A percentile compares a stretch with the other conserved stretches of the same genome.
Conservation (phyloP, 2,888 invertebrate genomes). For the Drosophila mayaguana region DNA sequence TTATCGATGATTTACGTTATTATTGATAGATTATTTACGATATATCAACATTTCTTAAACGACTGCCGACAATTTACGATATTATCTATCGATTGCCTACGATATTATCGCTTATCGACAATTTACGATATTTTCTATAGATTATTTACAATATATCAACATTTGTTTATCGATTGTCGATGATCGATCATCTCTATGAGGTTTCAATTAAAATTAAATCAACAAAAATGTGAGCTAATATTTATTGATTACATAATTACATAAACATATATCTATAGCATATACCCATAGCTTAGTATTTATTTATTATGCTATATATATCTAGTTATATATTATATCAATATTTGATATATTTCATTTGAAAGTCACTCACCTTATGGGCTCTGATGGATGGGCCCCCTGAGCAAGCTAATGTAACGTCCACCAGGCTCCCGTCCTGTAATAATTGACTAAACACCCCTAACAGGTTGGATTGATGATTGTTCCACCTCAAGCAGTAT, state of each 20-base stretch:
- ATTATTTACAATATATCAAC: no score
- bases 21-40: no score
- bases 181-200: no score
- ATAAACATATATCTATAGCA: neutral
- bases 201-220: neutral
- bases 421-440: conserved; percentile 97
- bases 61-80: no score
- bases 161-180: no score
- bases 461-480: conserved; percentile 99
- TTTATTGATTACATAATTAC: neutral
- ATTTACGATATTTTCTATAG: no score
- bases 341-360: neutral
- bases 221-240: neutral
- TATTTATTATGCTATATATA: neutral
- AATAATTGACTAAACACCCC: conserved; percentile 98
- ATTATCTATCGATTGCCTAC: no score
- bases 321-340: no score
- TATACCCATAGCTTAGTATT: neutral
- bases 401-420: conserved; percentile 98
- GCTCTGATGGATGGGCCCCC: conserved; percentile 97
- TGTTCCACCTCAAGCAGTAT: conserved; percentile 99
- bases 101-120: no score
- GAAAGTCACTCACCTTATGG: conserved; percentile 89
- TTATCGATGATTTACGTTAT: no score
- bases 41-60: no score